Evolutionary conservation across 2,113 vertebrate genomes (phyloP).

Genomic region (Hemiscyllium ocellatum): DNA sequence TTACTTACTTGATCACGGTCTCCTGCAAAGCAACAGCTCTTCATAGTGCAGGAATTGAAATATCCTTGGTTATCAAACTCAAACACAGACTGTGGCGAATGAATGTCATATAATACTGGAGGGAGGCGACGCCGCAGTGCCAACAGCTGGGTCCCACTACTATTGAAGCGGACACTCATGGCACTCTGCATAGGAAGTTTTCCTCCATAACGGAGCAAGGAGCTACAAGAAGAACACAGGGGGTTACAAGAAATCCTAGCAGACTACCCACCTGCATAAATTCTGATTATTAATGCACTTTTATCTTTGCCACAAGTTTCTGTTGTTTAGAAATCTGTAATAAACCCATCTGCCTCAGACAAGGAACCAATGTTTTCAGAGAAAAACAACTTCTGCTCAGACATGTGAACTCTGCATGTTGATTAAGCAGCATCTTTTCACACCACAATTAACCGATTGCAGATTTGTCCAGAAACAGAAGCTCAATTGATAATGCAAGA

Average conservation of each 20-base stretch:
- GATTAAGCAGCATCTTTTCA: not conserved
- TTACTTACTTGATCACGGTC: conserved; percentile 84
- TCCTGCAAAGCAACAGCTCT: conserved; percentile 97
- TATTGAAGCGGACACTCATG: conserved; percentile 98
- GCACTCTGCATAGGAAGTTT: conserved; percentile 93
- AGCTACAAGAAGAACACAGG: conserved; percentile 56
- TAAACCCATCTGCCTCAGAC: not conserved
- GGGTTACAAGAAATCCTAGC: not conserved
- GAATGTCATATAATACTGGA: conserved; percentile 91
- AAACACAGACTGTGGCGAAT: conserved; percentile 90
- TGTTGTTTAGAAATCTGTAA: too few relatives aligned
- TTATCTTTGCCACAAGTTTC: not conserved
- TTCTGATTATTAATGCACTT: not conserved
- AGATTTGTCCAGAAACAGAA: not conserved
- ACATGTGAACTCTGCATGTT: not conserved
- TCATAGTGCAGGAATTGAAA: conserved; percentile 99
- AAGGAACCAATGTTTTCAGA: not conserved
- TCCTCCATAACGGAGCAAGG: conserved; percentile 85
- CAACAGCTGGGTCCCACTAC: conserved; percentile 86
- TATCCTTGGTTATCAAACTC: conserved; percentile 99
- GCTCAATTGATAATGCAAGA: not conserved
- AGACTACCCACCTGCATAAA: not conserved
- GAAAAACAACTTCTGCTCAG: not conserved
- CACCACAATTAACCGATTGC: not conserved
- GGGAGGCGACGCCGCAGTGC: conserved; percentile 86